Percentiles rank a stretch among this genome's conserved stretches.
phyloP scores from a whole-genome alignment of 2,888 invertebrate genomes.

The Seira musarum region DNA sequence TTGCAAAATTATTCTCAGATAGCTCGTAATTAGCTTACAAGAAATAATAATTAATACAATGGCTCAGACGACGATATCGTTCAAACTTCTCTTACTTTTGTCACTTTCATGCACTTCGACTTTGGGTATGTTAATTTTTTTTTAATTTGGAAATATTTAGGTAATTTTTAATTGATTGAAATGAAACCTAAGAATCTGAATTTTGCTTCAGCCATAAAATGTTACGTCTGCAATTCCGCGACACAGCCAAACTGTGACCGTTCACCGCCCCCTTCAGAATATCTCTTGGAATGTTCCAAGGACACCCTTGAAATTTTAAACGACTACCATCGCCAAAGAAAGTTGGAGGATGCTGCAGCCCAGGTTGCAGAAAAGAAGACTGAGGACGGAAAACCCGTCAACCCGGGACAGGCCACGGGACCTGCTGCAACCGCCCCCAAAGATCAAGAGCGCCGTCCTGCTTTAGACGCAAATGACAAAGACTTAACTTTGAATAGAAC shows the following conservation, averaged over 20 bases:
- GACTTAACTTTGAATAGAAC: background rate
- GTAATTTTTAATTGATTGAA: background rate
- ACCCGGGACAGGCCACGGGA: background rate
- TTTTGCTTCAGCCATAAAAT: slow-evolving; percentile 57
- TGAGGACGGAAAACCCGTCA: background rate
- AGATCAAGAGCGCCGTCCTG: background rate
- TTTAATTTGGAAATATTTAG: background rate
- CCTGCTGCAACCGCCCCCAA: background rate
- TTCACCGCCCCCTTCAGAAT: slow-evolving; percentile 51
- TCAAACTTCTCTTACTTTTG: background rate
- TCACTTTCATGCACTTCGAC: background rate
- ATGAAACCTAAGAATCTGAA: too few species aligned
- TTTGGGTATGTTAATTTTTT: background rate
- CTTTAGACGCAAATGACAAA: background rate
- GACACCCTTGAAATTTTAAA: slow-evolving; percentile 15
- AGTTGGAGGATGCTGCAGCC: slow-evolving; percentile 22
- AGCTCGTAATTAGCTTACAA: too few species aligned
- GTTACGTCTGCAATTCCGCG: slow-evolving; percentile 62
- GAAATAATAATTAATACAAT: too few species aligned
- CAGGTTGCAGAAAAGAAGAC: background rate
- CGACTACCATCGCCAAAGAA: slow-evolving; percentile 23
- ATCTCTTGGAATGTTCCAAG: slow-evolving; percentile 49
- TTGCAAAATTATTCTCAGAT: too few species aligned
- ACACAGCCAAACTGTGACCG: slow-evolving; percentile 48
- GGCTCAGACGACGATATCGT: background rate